phyloP scores from a whole-genome alignment of 2,797 vertebrate genomes.

The Darevskia nairensis region DNA sequence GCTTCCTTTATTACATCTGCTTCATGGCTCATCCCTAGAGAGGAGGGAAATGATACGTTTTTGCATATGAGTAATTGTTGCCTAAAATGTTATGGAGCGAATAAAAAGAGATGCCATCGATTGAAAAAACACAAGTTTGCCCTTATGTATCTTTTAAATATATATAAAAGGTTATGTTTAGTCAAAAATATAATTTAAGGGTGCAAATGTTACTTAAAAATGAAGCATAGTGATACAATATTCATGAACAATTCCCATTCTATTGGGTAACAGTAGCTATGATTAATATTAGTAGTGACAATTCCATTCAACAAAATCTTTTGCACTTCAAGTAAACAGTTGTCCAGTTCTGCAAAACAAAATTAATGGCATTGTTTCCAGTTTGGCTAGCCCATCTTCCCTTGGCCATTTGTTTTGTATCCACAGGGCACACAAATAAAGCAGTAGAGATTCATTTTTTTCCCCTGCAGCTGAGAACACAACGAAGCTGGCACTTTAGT shows the following conservation, averaged over 20 bases:
- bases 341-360: conserved; percentile 44
- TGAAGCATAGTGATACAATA: conserved; percentile 65
- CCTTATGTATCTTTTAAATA: conserved; percentile 49
- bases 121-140: conserved; percentile 61
- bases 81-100: conserved; percentile 55
- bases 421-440: conserved; percentile 43
- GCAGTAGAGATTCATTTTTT: conserved; percentile 11
- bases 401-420: conserved; percentile 32
- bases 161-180: conserved; percentile 70
- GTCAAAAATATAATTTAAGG: conserved; percentile 76
- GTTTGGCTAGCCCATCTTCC: conserved; percentile 60
- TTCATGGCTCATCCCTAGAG: conserved; percentile 79
- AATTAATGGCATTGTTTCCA: conserved; percentile 58
- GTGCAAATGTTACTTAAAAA: conserved; percentile 72
- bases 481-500: conserved; percentile 46
- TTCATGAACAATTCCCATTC: conserved; percentile 58
- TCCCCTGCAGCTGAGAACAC: conserved; percentile 25
- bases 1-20: conserved; percentile 78
- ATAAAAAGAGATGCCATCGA: conserved; percentile 53
- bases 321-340: conserved; percentile 56
- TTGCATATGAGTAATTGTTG: conserved; percentile 63
- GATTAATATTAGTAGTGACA: conserved; percentile 60
- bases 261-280: conserved; percentile 66
- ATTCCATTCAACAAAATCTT: conserved; percentile 62
- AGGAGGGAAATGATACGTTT: conserved; percentile 75